phyloP scores from a whole-genome alignment of 2,888 invertebrate species.

The Aphidius colemani region DNA sequence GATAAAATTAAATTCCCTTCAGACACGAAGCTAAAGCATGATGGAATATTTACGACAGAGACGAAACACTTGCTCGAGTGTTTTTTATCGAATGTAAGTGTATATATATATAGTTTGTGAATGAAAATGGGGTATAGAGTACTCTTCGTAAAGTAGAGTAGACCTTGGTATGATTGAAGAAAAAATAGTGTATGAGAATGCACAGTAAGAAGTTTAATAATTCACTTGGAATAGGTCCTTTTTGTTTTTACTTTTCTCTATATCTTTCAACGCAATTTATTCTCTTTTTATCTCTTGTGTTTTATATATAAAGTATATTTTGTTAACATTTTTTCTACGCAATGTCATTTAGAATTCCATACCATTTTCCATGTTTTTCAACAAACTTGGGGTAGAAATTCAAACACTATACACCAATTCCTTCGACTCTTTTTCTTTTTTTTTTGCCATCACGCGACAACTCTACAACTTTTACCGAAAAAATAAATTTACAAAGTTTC shows the following conservation, averaged over 20 bases:
- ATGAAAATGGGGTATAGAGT: conserved; percentile 37
- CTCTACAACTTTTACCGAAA: neutral
- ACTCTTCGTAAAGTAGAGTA: conserved; percentile 21
- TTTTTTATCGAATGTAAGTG: conserved; percentile 34
- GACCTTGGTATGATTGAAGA: too few relatives aligned
- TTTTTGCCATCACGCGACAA: conserved; percentile 3
- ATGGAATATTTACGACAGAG: conserved; percentile 22
- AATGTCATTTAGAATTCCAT: conserved; percentile 34
- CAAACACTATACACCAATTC: neutral
- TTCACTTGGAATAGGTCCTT: conserved; percentile 42
- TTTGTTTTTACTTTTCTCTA: too few relatives aligned
- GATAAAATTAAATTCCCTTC: conserved; percentile 41
- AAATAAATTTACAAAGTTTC: conserved; percentile 13
- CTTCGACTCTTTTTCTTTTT: neutral
- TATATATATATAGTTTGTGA: conserved; percentile 23
- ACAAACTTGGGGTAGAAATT: neutral
- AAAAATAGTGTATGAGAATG: too few relatives aligned
- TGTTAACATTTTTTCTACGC: conserved; percentile 11
- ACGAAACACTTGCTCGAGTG: conserved; percentile 30
- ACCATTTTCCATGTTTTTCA: conserved; percentile 30
- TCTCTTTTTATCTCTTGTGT: neutral
- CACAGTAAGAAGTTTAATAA: conserved; percentile 40
- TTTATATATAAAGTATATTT: conserved; percentile 8
- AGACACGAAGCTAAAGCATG: conserved; percentile 22
- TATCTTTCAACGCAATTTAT: conserved; percentile 2